Base-by-base conservation (phyloP, 2,113 vertebrate species). In the Mola mola region DNA sequence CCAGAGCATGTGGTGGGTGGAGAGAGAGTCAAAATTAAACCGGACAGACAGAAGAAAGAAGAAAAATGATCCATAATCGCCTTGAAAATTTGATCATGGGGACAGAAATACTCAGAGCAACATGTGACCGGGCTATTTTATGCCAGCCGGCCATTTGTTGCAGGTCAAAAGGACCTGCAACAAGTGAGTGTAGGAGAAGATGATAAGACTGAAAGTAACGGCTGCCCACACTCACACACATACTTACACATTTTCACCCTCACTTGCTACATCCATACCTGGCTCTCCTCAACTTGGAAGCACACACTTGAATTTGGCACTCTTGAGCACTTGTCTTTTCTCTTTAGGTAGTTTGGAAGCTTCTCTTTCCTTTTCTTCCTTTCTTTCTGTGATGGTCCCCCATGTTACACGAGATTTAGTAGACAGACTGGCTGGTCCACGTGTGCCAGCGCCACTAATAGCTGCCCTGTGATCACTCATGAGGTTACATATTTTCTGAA, bases 381-480 rank as follows among this genome's bases (percentile, higher is more conserved):
- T 12, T 17, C 42, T 52, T 5, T 44, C 46, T 60, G 69, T 43
- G 41, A 76, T 47, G 43, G 59, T 67, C 66, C 29, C n/a, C 56
- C 38, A 33, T 77, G 78, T 85, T 66, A 63, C 72, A 82, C 58
- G 70, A 65, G 68, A 85, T 87, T 88, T 77, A 84, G 80, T 43
- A 16, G 79, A 75, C 79, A 81, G 75, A 15, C 16, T 19, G 13
- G 34, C 6, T n/a, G 41, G 26, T 8, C 37, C 53, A 42, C 68
- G 57, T 62, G 67, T 73, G 85, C 74, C 82, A 82, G 68, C 66
- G 61, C 57, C 1, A 29, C 81, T 85, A 85, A 86, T 75, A 68
- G 72, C 48, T 50, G 82, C 78, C 82, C 75, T 87, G 75, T 87
- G 89, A 88, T 43, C 57, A 87, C 76, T 88, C 86, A 83, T 75